Conservation (phyloP, 1,140 invertebrate genomes). For the Hyles euphorbiae region DNA sequence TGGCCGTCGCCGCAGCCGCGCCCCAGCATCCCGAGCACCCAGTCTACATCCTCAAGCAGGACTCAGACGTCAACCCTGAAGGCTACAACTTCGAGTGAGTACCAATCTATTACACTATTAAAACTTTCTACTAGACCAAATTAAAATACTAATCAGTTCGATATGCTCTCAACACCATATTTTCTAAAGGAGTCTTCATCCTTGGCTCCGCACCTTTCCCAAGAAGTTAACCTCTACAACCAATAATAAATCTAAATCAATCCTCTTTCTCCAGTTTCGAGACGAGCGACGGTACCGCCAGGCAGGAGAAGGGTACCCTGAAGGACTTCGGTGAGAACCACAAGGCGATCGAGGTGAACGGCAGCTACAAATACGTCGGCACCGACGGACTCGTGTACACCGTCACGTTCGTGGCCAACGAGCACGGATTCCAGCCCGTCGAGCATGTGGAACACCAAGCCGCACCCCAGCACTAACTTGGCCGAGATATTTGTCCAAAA, state of each 20-base stretch:
- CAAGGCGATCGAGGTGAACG: constrained; percentile 57
- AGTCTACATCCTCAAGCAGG: constrained; percentile 60
- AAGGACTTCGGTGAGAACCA: constrained; percentile 57
- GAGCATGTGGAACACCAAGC: constrained; percentile 56
- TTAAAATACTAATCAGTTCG: too few species aligned
- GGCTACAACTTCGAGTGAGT: constrained; percentile 61
- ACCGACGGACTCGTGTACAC: constrained; percentile 76
- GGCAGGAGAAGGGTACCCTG: constrained; percentile 57
- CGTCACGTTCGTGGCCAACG: constrained; percentile 77
- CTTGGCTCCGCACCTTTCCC: too few species aligned
- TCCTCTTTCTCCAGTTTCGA: constrained; percentile 40
- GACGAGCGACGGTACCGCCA: constrained; percentile 60
- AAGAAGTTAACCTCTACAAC: neutral
- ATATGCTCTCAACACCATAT: too few species aligned
- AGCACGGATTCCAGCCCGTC: constrained; percentile 72
- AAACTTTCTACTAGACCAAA: too few species aligned
- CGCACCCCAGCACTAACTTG: constrained; percentile 27
- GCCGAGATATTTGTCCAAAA: constrained; percentile 13
- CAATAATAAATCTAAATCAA: neutral
- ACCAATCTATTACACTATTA: neutral
- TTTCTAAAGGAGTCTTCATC: too few species aligned
- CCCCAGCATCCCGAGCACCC: constrained; percentile 42
- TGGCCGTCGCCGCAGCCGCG: constrained; percentile 41
- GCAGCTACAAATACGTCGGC: constrained; percentile 77
- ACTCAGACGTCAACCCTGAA: constrained; percentile 54